phyloP scores from a whole-genome alignment of 2,113 vertebrate species.

The Dasyornis broadbenti region DNA sequence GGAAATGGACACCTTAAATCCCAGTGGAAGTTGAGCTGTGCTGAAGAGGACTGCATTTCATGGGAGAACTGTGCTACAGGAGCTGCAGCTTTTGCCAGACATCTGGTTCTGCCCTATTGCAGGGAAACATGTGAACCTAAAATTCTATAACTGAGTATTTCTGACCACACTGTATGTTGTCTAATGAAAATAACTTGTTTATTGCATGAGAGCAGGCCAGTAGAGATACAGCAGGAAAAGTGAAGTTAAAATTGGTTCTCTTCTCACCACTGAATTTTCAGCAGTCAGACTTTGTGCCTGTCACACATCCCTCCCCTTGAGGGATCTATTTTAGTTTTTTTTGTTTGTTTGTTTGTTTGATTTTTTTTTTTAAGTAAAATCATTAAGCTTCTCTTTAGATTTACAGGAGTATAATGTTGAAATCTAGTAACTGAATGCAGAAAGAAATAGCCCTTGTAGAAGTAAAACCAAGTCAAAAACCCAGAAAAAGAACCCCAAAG shows the following conservation, averaged over 20 bases:
- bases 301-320: conserved; percentile 11
- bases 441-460: conserved; percentile 5
- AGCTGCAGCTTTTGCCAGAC: background rate
- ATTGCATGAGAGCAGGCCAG: conserved; percentile 74
- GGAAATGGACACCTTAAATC: background rate
- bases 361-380: background rate
- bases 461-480: background rate
- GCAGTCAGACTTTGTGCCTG: conserved; percentile 44
- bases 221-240: conserved; percentile 62
- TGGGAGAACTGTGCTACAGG: background rate
- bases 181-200: conserved; percentile 26
- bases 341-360: too few relatives aligned
- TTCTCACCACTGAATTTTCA: conserved; percentile 57
- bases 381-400: conserved; percentile 6
- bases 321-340: background rate
- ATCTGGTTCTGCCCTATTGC: conserved; percentile 48
- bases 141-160: conserved; percentile 31
- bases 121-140: conserved; percentile 60
- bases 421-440: conserved; percentile 28
- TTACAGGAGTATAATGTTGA: conserved; percentile 23
- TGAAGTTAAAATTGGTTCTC: conserved; percentile 81
- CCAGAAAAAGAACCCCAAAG: background rate
- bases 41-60: background rate
- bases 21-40: background rate
- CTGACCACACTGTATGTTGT: conserved; percentile 44